Evolutionary conservation across 2,888 invertebrate genomes (phyloP).

Genomic region (Pycnomerus fuliginosus): DNA sequence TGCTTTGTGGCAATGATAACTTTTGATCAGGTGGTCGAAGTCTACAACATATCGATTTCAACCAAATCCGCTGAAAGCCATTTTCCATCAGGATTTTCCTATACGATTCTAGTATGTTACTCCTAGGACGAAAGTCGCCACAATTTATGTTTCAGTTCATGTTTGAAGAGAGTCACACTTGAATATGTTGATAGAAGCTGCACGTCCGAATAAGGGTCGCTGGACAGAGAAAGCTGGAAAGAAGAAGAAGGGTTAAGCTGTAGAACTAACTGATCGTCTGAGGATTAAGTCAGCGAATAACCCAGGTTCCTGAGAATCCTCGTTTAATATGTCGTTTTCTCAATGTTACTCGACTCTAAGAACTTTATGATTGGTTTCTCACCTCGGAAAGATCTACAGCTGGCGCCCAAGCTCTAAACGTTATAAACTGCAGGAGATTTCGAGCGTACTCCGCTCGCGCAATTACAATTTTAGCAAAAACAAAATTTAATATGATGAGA

Average conservation of each 20-base stretch:
- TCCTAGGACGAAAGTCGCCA: too few relatives aligned
- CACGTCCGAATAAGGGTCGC: slow-evolving; percentile 11
- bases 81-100: too few relatives aligned
- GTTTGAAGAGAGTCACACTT: too few relatives aligned
- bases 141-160: too few relatives aligned
- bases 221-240: slow-evolving; percentile 1
- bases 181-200: slow-evolving; percentile 10
- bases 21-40: too few relatives aligned
- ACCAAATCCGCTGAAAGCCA: too few relatives aligned
- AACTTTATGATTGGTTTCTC: slow-evolving; percentile 34
- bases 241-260: slow-evolving; percentile 16
- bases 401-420: slow-evolving; percentile 26
- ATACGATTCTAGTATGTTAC: too few relatives aligned
- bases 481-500: not conserved
- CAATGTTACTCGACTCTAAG: slow-evolving; percentile 27
- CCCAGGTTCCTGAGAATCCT: slow-evolving; percentile 21
- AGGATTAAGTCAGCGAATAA: slow-evolving; percentile 21
- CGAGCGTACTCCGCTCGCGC: too few relatives aligned
- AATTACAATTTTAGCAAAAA: too few relatives aligned
- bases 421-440: too few relatives aligned
- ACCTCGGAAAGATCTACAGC: slow-evolving; percentile 26
- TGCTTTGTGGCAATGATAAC: too few relatives aligned
- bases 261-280: slow-evolving; percentile 21
- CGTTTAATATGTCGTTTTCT: slow-evolving; percentile 32
- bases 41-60: too few relatives aligned